Evolutionary conservation across 1,140 invertebrate species (phyloP).

Genomic region (Odontomachus brunneus): DNA sequence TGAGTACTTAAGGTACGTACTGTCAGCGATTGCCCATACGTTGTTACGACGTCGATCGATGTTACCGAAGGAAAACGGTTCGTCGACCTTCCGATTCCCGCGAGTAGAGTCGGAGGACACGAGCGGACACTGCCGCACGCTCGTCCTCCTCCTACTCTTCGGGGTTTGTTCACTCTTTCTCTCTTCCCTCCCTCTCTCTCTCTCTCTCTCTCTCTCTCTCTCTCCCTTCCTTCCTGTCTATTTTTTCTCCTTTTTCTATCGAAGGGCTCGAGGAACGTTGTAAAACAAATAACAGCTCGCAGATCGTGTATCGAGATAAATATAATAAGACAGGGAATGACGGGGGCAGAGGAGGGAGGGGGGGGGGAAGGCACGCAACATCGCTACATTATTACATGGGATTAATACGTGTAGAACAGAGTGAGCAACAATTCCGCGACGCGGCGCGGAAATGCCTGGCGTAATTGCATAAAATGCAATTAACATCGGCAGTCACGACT

Average conservation of each 20-base stretch:
- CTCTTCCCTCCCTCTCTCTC: no score
- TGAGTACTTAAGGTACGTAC: slow-evolving; percentile 51
- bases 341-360: no score
- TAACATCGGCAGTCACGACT: background rate
- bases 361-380: slow-evolving; percentile 14
- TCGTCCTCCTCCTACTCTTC: no score
- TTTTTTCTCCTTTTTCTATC: slow-evolving; percentile 4
- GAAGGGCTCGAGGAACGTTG: background rate
- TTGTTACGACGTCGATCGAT: slow-evolving; percentile 34
- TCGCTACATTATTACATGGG: background rate
- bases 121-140: background rate
- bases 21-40: slow-evolving; percentile 43
- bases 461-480: slow-evolving; percentile 26
- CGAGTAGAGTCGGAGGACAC: background rate
- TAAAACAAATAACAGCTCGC: background rate
- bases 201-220: no score
- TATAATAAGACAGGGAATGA: slow-evolving; percentile 1
- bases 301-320: slow-evolving; percentile 1
- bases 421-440: background rate
- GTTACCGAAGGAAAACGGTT: slow-evolving; percentile 22
- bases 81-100: slow-evolving; percentile 19
- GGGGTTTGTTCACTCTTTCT: background rate
- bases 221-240: no score
- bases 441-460: slow-evolving; percentile 1
- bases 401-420: background rate